phyloP scores from a whole-genome alignment of 2,113 vertebrate species.

The Dryoscopus gambensis region DNA sequence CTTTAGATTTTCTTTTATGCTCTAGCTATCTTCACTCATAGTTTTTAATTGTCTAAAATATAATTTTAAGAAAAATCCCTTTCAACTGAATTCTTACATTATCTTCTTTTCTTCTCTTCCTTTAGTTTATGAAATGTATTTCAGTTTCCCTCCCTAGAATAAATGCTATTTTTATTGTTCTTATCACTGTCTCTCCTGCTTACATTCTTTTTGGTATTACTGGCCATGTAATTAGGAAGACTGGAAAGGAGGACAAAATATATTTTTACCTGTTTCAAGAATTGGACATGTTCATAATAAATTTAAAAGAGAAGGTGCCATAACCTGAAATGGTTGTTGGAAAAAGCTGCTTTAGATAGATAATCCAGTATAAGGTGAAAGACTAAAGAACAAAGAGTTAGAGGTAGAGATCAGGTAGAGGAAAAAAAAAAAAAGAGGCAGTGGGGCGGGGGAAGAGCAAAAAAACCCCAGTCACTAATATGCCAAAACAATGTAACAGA shows the following conservation, averaged over 20 bases:
- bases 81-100: not conserved
- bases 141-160: not conserved
- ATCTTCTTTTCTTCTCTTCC: not conserved
- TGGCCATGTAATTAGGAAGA: not conserved
- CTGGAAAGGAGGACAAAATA: not conserved
- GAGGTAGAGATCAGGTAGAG: not conserved
- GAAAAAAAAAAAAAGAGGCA: not conserved
- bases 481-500: not conserved
- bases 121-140: not conserved
- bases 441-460: too few species aligned
- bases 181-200: not conserved
- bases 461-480: not conserved
- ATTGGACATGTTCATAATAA: not conserved
- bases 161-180: not conserved
- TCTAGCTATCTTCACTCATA: not conserved
- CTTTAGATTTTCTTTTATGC: not conserved
- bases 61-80: not conserved
- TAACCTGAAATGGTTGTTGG: not conserved
- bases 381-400: not conserved
- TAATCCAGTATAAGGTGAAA: not conserved
- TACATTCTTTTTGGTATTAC: not conserved
- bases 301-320: not conserved
- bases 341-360: not conserved
- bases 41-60: not conserved
- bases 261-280: not conserved